These are phyloP conservation scores for Criorhina ranunculi DNA, from an alignment of 2,888 invertebrate species.

Conservation along the genomic window DNA sequence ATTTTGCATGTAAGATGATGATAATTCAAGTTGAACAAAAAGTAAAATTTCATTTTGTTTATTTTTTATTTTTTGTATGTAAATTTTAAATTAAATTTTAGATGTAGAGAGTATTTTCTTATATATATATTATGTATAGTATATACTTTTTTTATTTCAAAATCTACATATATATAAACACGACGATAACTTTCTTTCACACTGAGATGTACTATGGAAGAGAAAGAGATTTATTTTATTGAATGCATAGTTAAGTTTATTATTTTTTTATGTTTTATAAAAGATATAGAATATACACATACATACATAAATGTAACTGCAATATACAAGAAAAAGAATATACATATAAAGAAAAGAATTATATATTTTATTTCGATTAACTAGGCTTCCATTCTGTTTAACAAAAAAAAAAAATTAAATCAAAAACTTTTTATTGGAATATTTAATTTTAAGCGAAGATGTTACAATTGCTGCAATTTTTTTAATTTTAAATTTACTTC, in stretches of 20 bases:
- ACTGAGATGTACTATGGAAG: not conserved
- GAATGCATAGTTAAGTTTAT: slow-evolving; percentile 28
- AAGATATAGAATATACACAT: slow-evolving; percentile 41
- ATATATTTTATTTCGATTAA: slow-evolving; percentile 57
- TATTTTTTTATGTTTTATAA: slow-evolving; percentile 29
- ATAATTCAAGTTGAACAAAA: slow-evolving; percentile 40
- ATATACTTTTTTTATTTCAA: slow-evolving; percentile 51
- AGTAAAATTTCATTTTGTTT: slow-evolving; percentile 15
- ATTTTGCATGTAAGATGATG: slow-evolving; percentile 67
- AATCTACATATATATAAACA: slow-evolving; percentile 38
- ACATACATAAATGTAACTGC: slow-evolving; percentile 46
- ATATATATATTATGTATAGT: too few relatives aligned
- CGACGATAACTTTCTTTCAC: slow-evolving; percentile 12
- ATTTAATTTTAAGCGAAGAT: slow-evolving; percentile 37
- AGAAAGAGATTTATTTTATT: slow-evolving; percentile 24
- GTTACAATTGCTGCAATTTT: slow-evolving; percentile 51
- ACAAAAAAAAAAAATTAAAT: slow-evolving; percentile 53
- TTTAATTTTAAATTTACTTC: slow-evolving; percentile 20
- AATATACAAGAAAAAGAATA: slow-evolving; percentile 36
- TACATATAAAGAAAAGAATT: slow-evolving; percentile 30
- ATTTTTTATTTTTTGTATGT: slow-evolving; percentile 23
- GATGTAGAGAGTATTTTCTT: slow-evolving; percentile 35
- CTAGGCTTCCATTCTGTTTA: slow-evolving; percentile 75
- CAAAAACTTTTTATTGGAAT: slow-evolving; percentile 25
- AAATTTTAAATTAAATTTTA: slow-evolving; percentile 45